Evolutionary conservation across 2,888 invertebrate genomes (phyloP).

Genomic region (Chymomyza procnemis): DNA sequence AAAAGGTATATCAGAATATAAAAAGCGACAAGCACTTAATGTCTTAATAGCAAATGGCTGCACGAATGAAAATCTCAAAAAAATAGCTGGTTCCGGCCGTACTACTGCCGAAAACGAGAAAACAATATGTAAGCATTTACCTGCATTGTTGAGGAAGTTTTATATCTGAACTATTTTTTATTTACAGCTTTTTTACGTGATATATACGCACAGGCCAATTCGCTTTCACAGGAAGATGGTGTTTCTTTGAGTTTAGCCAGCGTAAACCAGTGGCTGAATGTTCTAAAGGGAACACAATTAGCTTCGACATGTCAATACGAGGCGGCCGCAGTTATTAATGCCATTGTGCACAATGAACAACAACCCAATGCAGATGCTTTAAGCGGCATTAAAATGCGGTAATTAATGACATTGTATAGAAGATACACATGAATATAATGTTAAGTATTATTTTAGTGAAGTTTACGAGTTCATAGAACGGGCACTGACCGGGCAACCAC

Average conservation of each 20-base stretch:
- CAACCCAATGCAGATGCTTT: conserved; percentile 48
- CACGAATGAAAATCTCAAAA: conserved; percentile 12
- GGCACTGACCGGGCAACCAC: conserved; percentile 73
- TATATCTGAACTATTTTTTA: background rate
- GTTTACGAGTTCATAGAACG: conserved; percentile 72
- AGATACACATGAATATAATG: too few species aligned
- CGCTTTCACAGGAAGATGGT: conserved; percentile 50
- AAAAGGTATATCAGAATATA: conserved; percentile 12
- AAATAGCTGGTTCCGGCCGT: background rate
- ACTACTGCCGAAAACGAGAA: background rate
- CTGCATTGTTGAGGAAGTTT: background rate
- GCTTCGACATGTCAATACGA: conserved; percentile 62
- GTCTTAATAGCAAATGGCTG: conserved; percentile 37
- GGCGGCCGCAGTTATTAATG: conserved; percentile 62
- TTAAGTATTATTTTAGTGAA: conserved; percentile 40
- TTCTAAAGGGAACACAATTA: conserved; percentile 48
- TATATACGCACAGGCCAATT: background rate
- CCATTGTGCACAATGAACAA: conserved; percentile 56
- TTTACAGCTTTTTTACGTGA: background rate
- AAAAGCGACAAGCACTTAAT: conserved; percentile 20
- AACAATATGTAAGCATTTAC: background rate
- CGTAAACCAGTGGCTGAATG: conserved; percentile 67
- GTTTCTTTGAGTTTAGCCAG: conserved; percentile 63
- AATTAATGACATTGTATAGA: conserved; percentile 11
- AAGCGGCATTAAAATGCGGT: conserved; percentile 43